Evolutionary conservation across 2,113 vertebrate genomes (phyloP).

Genomic region (Myotis davidii): DNA sequence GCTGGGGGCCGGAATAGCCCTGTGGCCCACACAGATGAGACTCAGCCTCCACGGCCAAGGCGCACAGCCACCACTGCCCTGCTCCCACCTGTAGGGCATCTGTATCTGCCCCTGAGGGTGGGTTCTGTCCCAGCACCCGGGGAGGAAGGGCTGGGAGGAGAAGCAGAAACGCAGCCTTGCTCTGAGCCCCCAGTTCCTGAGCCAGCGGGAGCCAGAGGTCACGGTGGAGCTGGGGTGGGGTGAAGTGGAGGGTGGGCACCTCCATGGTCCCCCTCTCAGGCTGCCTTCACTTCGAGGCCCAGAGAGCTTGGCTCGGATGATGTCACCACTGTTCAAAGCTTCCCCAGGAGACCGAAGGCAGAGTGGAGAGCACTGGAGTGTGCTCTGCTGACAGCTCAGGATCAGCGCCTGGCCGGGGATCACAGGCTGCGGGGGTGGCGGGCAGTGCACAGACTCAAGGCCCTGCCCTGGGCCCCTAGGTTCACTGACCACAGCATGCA

Average conservation of each 20-base stretch:
- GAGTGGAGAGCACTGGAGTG: conserved; percentile 63
- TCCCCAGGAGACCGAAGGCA: conserved; percentile 43
- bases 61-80: background rate
- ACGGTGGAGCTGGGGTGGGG: background rate
- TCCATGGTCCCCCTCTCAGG: background rate
- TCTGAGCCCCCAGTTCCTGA: background rate
- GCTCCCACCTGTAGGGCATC: background rate
- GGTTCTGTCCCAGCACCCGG: background rate
- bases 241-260: background rate
- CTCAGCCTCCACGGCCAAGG: rapidly evolving
- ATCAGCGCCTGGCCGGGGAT: conserved; percentile 64
- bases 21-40: background rate
- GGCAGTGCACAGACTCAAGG: background rate
- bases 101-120: rapidly evolving
- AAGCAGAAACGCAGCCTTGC: background rate
- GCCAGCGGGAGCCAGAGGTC: background rate
- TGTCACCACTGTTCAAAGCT: conserved; percentile 17
- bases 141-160: background rate
- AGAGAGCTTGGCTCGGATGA: conserved; percentile 37
- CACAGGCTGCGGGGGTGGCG: conserved; percentile 50
- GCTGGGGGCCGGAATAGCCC: background rate
- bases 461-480: background rate
- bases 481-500: background rate
- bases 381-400: conserved; percentile 65
- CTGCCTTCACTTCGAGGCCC: conserved; percentile 27